Conservation (phyloP, 1,140 invertebrate genomes). For the Hesperophylax magnus region DNA sequence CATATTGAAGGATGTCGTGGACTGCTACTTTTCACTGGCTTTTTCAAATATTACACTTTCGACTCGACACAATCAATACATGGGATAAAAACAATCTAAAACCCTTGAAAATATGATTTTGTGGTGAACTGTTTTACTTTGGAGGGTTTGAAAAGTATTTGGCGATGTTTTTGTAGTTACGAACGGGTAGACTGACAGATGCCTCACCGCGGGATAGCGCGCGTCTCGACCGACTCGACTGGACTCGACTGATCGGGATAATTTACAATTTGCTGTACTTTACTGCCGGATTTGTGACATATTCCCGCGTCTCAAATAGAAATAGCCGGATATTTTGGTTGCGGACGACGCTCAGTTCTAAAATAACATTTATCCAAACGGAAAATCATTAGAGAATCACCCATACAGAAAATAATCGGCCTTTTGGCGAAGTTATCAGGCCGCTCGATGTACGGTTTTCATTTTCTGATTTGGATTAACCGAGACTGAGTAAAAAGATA, state of each 20-base stretch:
- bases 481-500: too few relatives aligned
- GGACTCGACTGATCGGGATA: too few relatives aligned
- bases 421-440: slow-evolving; percentile 4
- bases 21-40: neutral
- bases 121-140: neutral
- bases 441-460: neutral
- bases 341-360: too few relatives aligned
- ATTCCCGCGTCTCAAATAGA: too few relatives aligned
- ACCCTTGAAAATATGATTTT: neutral
- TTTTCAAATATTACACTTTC: slow-evolving; percentile 35
- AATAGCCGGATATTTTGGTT: too few relatives aligned
- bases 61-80: slow-evolving; percentile 6
- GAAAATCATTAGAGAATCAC: neutral
- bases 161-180: neutral
- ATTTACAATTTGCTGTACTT: too few relatives aligned
- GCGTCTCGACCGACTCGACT: too few relatives aligned
- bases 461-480: neutral
- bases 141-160: neutral
- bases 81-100: neutral
- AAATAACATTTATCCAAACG: too few relatives aligned
- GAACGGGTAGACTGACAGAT: slow-evolving; percentile 1
- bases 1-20: slow-evolving; percentile 53
- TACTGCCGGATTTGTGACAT: too few relatives aligned
- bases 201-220: neutral
- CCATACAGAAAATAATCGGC: neutral